These are phyloP conservation scores for Sebastes jordani DNA, from an alignment of 2,797 vertebrate genomes.

Conservation along the genomic window DNA sequence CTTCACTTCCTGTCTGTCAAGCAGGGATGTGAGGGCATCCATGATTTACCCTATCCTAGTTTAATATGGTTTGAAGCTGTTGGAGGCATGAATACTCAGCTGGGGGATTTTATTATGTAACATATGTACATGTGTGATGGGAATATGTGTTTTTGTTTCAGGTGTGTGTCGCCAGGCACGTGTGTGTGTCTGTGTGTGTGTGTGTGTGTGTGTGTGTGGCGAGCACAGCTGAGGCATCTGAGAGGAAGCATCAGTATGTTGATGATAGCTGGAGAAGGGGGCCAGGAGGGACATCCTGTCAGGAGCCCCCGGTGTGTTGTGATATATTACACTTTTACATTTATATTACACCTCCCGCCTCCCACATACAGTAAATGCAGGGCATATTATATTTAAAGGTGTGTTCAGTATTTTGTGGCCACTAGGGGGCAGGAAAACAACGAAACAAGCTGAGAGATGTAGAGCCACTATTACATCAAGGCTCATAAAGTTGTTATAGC, in stretches of 20 bases:
- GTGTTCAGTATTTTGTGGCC: neutral
- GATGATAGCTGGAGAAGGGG: slow-evolving; percentile 18
- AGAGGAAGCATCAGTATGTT: slow-evolving; percentile 10
- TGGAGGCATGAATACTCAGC: neutral
- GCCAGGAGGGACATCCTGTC: slow-evolving; percentile 30
- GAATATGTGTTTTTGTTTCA: neutral
- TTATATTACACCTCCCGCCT: slow-evolving; percentile 7
- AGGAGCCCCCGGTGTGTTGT: slow-evolving; percentile 44
- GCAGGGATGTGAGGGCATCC: neutral
- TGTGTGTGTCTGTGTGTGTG: neutral
- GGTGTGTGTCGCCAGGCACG: neutral
- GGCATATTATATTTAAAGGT: neutral
- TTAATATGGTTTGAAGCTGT: slow-evolving; percentile 4
- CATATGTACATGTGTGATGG: neutral
- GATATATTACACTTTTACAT: slow-evolving; percentile 24
- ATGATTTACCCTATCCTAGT: slow-evolving; percentile 21
- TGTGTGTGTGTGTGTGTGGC: neutral
- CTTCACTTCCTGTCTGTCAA: slow-evolving; percentile 18
- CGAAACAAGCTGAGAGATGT: neutral
- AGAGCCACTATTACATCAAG: neutral
- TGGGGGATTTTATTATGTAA: neutral
- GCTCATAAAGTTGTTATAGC: neutral
- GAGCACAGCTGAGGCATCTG: slow-evolving; percentile 11
- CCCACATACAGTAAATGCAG: neutral
- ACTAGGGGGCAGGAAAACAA: neutral